Base-by-base conservation (phyloP, 2,888 invertebrate species). In the Rosalia funebris region DNA sequence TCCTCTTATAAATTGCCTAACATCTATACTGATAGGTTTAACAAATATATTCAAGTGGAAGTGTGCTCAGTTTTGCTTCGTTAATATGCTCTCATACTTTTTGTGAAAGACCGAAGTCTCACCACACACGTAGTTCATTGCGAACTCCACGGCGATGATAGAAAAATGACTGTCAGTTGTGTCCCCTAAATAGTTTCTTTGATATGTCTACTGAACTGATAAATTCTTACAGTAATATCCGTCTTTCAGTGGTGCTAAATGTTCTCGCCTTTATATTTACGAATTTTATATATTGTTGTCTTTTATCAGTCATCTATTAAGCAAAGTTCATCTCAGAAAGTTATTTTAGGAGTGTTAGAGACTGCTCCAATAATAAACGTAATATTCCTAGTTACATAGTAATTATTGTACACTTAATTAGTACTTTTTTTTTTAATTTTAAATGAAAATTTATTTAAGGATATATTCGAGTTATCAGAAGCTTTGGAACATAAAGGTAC, bases 261-360 rank as follows among this genome's bases (percentile, higher is more conserved):
- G 34, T 34, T 34, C 34, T 7, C 34, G 34, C 61, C 59, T 64
- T 62, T 57, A 53, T 63, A 57, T 60, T 60, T 57, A 63, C 46
- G 20, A 10, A 10, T 37, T 37, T 10, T 7, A 4, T 14, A 14
- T 10, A 12, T 10, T 37, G 3, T 4, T 4, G 37, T 41, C 17
- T 3, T 3, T 45, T 10, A n/a, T 19, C 17, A 45, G 3, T 34
- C 11, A 34, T 34, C 34, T 34, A 25, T 25, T 25, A 25, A 25
- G 3, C 9, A 25, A 3, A 5, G 9, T 25, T 25, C 25, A 25
- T 25, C 9, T 25, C n/a, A n/a, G n/a, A n/a, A n/a, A n/a, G n/a
- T n/a, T n/a, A n/a, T n/a, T n/a, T n/a, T n/a, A n/a, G n/a, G n/a
- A n/a, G n/a, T n/a, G n/a, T n/a, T n/a, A n/a, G n/a, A n/a, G n/a